These are phyloP conservation scores for Eristalis intricaria DNA, from an alignment of 2,888 invertebrate species.

Conservation along the genomic window DNA sequence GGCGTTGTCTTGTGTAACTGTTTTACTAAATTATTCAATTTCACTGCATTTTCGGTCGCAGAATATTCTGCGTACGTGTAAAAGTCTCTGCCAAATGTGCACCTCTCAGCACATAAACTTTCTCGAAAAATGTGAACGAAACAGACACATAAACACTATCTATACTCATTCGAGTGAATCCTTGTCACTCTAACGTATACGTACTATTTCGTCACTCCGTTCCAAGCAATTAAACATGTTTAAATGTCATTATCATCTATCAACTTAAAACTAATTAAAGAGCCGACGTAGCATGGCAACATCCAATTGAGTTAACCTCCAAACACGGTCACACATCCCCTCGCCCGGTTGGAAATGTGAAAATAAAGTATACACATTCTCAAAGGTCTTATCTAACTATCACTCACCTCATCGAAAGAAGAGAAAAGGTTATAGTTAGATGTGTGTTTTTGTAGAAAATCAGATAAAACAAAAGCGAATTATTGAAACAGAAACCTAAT, in stretches of 20 bases:
- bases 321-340: constrained; percentile 4
- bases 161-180: not conserved
- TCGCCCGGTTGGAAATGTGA: not conserved
- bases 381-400: not conserved
- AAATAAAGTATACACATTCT: not conserved
- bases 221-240: not conserved
- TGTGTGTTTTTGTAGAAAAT: constrained; percentile 46
- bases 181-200: constrained; percentile 39
- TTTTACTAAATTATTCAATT: no score
- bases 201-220: constrained; percentile 10
- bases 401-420: not conserved
- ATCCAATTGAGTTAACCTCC: constrained; percentile 18
- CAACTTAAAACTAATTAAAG: constrained; percentile 10
- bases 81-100: no score
- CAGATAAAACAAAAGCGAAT: constrained; percentile 6
- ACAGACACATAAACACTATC: not conserved
- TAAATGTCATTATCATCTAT: not conserved
- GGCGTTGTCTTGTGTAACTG: no score
- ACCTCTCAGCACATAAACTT: not conserved
- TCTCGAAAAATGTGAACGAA: not conserved
- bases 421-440: constrained; percentile 30
- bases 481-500: constrained; percentile 39
- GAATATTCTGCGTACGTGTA: no score
- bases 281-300: constrained; percentile 11
- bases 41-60: no score